phyloP scores from a whole-genome alignment of 2,797 vertebrate species.

The Silurus lanzhouensis region DNA sequence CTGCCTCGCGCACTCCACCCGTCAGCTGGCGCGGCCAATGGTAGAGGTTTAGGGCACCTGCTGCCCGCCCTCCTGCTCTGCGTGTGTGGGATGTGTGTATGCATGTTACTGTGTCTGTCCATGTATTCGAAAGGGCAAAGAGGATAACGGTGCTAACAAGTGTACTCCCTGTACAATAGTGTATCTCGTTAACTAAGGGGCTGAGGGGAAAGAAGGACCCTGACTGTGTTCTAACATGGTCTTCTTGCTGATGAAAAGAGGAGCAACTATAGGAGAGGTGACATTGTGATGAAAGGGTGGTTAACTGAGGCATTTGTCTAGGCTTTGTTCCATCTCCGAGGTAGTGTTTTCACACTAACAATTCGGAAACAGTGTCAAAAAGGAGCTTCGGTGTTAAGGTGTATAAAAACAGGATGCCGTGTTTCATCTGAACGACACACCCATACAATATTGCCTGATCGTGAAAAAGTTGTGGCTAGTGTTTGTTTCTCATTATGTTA shows the following conservation, averaged over 20 bases:
- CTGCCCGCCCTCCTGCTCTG: slow-evolving; percentile 83
- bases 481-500: not conserved
- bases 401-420: not conserved
- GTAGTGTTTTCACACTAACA: slow-evolving; percentile 47
- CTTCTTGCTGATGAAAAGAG: slow-evolving; percentile 59
- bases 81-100: slow-evolving; percentile 42
- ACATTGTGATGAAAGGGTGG: slow-evolving; percentile 72
- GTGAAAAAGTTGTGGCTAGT: not conserved
- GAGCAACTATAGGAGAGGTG: slow-evolving; percentile 65
- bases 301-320: slow-evolving; percentile 68
- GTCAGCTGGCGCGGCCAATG: slow-evolving; percentile 91
- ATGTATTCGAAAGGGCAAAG: slow-evolving; percentile 24
- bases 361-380: slow-evolving; percentile 7
- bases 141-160: slow-evolving; percentile 78
- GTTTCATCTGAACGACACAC: not conserved
- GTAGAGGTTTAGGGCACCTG: slow-evolving; percentile 87
- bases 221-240: slow-evolving; percentile 72
- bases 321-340: slow-evolving; percentile 40
- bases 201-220: slow-evolving; percentile 65
- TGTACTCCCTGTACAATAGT: slow-evolving; percentile 77
- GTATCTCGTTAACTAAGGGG: slow-evolving; percentile 76
- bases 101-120: slow-evolving; percentile 25
- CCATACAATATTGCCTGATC: not conserved
- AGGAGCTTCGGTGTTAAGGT: not conserved
- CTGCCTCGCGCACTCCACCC: slow-evolving; percentile 89